Conservation (phyloP, 2,113 vertebrate species). For the Heterotilapia buettikoferi region DNA sequence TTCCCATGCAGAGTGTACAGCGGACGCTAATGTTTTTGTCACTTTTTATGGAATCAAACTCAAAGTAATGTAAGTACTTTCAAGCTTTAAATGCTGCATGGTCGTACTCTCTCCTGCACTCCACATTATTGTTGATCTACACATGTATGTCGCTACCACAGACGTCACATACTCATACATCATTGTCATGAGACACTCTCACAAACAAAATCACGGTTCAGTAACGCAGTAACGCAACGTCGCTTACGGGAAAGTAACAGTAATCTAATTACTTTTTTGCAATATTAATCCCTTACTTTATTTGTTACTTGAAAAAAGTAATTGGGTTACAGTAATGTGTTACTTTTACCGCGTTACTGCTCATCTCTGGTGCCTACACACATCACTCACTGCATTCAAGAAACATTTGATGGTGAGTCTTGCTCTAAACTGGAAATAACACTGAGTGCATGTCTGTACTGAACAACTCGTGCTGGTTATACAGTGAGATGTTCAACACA, state of each 20-base stretch:
- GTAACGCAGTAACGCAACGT: not conserved
- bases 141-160: not conserved
- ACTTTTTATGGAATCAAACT: not conserved
- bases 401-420: not conserved
- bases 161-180: not conserved
- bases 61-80: not conserved
- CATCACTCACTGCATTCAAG: not conserved
- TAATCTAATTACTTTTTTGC: not conserved
- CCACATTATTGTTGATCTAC: not conserved
- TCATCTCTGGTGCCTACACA: not conserved
- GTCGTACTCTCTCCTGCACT: not conserved
- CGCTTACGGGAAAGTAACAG: not conserved
- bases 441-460: not conserved
- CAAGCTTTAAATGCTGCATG: not conserved
- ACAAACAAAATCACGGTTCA: not conserved
- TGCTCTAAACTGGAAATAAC: not conserved
- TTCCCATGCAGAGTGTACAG: too few relatives aligned
- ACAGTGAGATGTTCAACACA: constrained; percentile 27
- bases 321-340: not conserved
- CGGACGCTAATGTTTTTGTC: not conserved
- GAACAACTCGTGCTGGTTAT: constrained; percentile 55
- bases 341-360: not conserved
- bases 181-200: not conserved
- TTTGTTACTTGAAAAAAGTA: not conserved
- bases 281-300: not conserved